Conservation (phyloP, 2,888 invertebrate species). For the Catotricha subobsoleta region DNA sequence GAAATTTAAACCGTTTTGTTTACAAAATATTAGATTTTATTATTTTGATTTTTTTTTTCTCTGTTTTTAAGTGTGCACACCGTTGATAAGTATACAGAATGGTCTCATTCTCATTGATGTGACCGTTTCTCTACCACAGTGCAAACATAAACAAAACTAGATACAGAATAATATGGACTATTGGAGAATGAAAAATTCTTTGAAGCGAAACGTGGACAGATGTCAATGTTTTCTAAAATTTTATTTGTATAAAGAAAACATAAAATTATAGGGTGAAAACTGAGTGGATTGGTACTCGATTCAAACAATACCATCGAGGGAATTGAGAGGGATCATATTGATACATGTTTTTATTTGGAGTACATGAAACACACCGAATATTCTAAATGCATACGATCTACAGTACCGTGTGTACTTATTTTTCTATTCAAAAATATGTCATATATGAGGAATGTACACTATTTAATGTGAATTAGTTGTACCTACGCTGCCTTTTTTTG, state of each 20-base stretch:
- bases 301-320: background rate
- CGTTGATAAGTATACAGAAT: background rate
- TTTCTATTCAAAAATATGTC: too few relatives aligned
- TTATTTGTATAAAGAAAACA: too few relatives aligned
- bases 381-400: too few relatives aligned
- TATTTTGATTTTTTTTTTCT: too few relatives aligned
- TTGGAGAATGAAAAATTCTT: background rate
- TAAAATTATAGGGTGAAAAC: background rate
- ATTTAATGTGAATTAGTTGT: too few relatives aligned
- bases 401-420: too few relatives aligned
- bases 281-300: conserved; percentile 4
- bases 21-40: too few relatives aligned
- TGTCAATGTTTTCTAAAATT: conserved; percentile 6
- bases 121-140: background rate
- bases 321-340: conserved; percentile 2
- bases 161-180: background rate
- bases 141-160: too few relatives aligned
- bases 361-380: too few relatives aligned
- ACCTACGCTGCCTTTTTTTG: too few relatives aligned
- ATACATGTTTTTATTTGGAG: background rate
- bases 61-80: background rate
- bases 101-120: background rate
- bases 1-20: too few relatives aligned
- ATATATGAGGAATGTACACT: too few relatives aligned
- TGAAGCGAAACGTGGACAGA: conserved; percentile 7